phyloP scores from a whole-genome alignment of 2,888 invertebrate species.

The Protula sp. region DNA sequence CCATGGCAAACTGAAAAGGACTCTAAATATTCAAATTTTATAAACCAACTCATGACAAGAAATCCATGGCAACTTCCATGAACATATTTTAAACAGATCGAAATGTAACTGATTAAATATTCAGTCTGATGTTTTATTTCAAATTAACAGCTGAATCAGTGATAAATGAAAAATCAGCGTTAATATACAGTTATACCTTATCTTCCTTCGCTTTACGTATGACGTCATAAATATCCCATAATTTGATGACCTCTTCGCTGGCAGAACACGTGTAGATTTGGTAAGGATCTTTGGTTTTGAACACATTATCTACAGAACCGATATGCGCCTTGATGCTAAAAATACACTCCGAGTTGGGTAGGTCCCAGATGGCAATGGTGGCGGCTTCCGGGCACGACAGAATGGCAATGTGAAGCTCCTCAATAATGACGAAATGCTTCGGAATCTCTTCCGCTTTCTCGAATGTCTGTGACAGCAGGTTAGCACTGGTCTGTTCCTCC shows the following conservation, averaged over 20 bases:
- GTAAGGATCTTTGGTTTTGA: conserved; percentile 7
- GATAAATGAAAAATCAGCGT: too few species aligned
- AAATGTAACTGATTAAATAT: too few species aligned
- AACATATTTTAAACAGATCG: too few species aligned
- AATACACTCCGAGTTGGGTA: conserved; percentile 6
- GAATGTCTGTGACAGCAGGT: conserved; percentile 2
- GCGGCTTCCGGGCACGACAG: conserved; percentile 4
- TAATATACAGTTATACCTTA: too few species aligned
- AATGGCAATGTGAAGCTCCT: conserved; percentile 8
- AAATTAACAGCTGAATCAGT: too few species aligned
- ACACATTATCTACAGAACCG: conserved; percentile 1
- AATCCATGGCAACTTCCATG: too few species aligned
- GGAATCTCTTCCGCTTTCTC: not conserved
- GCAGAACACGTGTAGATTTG: conserved; percentile 13
- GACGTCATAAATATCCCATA: not conserved
- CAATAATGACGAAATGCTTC: conserved; percentile 9
- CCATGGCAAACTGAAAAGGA: too few species aligned
- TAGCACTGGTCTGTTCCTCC: conserved; percentile 3
- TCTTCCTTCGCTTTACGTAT: not conserved
- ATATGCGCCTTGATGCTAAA: conserved; percentile 9
- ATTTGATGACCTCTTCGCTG: not conserved
- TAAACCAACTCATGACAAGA: too few species aligned
- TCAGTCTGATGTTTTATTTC: too few species aligned
- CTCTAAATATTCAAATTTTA: too few species aligned
- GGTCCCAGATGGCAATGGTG: conserved; percentile 13